phyloP scores from a whole-genome alignment of 2,888 invertebrate genomes.

The Therioaphis trifolii region DNA sequence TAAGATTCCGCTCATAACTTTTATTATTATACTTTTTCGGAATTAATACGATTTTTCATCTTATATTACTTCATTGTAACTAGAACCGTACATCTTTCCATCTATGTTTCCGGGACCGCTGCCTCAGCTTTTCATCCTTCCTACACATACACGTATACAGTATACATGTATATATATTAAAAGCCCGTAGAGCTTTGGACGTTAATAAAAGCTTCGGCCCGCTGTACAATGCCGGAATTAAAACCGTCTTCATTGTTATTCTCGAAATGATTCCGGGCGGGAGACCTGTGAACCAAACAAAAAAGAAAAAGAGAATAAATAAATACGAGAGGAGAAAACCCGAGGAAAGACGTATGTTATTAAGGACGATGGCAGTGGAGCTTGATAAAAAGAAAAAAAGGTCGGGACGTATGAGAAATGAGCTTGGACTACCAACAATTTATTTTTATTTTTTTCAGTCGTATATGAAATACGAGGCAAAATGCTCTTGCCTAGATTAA shows the following conservation, averaged over 20 bases:
- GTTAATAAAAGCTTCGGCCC: slow-evolving; percentile 60
- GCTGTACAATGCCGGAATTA: slow-evolving; percentile 59
- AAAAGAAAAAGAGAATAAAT: slow-evolving; percentile 58
- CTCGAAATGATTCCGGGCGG: slow-evolving; percentile 61
- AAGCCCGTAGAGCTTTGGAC: slow-evolving; percentile 59
- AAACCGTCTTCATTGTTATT: slow-evolving; percentile 62
- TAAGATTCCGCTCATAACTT: slow-evolving; percentile 63
- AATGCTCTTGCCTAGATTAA: slow-evolving; percentile 61
- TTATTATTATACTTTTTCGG: slow-evolving; percentile 62
- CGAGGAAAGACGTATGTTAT: slow-evolving; percentile 58
- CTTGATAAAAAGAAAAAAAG: slow-evolving; percentile 61
- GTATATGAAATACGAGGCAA: slow-evolving; percentile 58
- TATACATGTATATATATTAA: slow-evolving; percentile 55
- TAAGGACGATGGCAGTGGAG: slow-evolving; percentile 48
- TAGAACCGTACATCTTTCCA: slow-evolving; percentile 61
- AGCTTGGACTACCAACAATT: slow-evolving; percentile 49
- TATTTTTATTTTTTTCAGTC: slow-evolving; percentile 56
- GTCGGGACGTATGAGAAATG: slow-evolving; percentile 62
- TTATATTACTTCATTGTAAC: slow-evolving; percentile 63
- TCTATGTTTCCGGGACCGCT: slow-evolving; percentile 60
- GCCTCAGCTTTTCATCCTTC: slow-evolving; percentile 52
- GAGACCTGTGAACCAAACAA: slow-evolving; percentile 60
- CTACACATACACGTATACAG: background rate
- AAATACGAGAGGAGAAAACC: slow-evolving; percentile 59
- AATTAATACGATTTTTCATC: slow-evolving; percentile 63